phyloP scores from a whole-genome alignment of 53 echinoderm and acorn worm genomes.

The Zoroaster sp. region DNA sequence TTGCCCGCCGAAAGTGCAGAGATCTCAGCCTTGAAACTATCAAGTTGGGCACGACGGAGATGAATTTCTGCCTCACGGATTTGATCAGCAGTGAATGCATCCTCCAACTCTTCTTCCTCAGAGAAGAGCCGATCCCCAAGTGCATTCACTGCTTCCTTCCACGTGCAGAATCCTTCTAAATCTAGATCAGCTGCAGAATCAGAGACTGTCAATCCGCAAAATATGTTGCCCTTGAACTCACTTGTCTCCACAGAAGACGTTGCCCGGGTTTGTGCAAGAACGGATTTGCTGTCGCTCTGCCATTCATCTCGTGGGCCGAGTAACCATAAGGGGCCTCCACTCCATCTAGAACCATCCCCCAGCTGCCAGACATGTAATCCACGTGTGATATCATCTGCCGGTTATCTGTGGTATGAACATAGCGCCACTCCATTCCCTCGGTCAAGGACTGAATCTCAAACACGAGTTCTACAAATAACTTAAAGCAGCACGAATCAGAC shows the following conservation, averaged over 20 bases:
- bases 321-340: constrained; percentile 5
- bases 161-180: background rate
- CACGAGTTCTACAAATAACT: constrained; percentile 33
- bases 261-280: background rate
- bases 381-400: constrained; percentile 54
- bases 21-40: background rate
- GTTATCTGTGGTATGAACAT: constrained; percentile 24
- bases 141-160: background rate
- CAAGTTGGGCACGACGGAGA: background rate
- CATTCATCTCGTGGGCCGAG: background rate
- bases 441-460: constrained; percentile 34
- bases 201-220: background rate
- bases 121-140: background rate
- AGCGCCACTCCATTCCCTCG: constrained; percentile 2
- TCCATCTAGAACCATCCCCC: background rate
- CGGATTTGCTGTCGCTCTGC: background rate
- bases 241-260: background rate
- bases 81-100: background rate
- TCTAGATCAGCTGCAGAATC: background rate
- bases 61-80: background rate
- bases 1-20: background rate
- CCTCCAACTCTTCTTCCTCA: background rate
- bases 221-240: background rate
- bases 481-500: too few species aligned
- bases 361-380: constrained; percentile 19